A percentile compares a stretch with the other conserved stretches of the same genome.
phyloP scores from a whole-genome alignment of 2,113 vertebrate species.

The Silurus meridionalis region DNA sequence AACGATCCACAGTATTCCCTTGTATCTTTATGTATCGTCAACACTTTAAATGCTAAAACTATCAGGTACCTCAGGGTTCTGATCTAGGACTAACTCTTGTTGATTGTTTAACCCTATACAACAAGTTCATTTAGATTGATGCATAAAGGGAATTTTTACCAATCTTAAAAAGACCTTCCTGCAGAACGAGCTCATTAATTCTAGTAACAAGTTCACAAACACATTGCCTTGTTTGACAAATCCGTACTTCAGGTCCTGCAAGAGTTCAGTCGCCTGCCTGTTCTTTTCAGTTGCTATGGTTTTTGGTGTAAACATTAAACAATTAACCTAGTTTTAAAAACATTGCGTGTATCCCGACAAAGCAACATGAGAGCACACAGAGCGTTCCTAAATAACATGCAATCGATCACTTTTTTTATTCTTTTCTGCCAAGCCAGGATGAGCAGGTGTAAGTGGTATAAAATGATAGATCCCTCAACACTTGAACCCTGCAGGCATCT shows the following conservation, averaged over 20 bases:
- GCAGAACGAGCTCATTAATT: background rate
- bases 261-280: background rate
- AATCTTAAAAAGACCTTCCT: background rate
- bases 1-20: too few relatives aligned
- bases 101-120: background rate
- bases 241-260: background rate
- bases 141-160: background rate
- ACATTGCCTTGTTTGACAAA: background rate
- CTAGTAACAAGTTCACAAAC: too few relatives aligned
- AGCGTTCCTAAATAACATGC: background rate
- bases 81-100: background rate
- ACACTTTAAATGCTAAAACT: background rate
- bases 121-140: background rate
- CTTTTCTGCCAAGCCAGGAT: background rate
- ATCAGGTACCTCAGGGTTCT: background rate
- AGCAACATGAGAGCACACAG: background rate
- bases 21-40: too few relatives aligned
- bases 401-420: background rate
- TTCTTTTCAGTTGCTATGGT: background rate
- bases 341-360: background rate
- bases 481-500: background rate
- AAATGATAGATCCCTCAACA: background rate
- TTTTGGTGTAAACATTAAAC: background rate
- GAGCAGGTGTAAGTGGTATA: conserved; percentile 6
- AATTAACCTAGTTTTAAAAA: background rate